Evolutionary conservation across 2,797 vertebrate species (phyloP), one percentile per base, ranked within the genome.

Genomic region (Chromis chromis): DNA sequence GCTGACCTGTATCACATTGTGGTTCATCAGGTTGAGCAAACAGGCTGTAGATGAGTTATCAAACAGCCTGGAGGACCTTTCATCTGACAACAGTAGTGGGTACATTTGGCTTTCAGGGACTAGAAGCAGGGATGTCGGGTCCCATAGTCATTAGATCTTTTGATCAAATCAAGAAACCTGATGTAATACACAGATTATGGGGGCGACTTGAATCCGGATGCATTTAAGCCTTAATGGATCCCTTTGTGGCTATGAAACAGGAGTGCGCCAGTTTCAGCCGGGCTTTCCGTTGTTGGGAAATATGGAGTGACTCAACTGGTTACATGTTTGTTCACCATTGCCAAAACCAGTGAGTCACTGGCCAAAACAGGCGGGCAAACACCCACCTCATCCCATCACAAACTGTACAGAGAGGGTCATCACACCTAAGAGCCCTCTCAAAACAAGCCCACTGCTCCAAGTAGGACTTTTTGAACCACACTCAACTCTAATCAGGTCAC

Each of bases 21-120:
- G 84, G 59, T 68, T 70, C 66, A 66, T 82, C 72, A 55, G 75
- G 39, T 57, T 69, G 0, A 70, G 74, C 66, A 84, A 75, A 79
- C 65, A 63, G 69, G 42, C 17, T 48, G 24, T 39, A 61, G 49
- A 42, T 14, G 31, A 59, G 39, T 49, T 81, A 66, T 24, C 65
- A 55, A 52, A 55, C 10, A 33, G 49, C 0, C 57, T 27, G 39
- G 12, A 58, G 55, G 40, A 53, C 48, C 60, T 59, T 53, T 28
- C 33, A 25, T 65, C 21, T 48, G 54, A 66, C 4, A 62, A 40
- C 42, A 44, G 33, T 39, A 28, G 14, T 4, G 3, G 24, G 25
- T 33, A 39, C 1, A 21, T 1, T 71, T 11, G 22, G 42, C 57
- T 59, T 19, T 52, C 0, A 1, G 44, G 74, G 33, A 40, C 24